Base-by-base conservation (phyloP, 2,113 vertebrate species). In the Misgurnus anguillicaudatus region DNA sequence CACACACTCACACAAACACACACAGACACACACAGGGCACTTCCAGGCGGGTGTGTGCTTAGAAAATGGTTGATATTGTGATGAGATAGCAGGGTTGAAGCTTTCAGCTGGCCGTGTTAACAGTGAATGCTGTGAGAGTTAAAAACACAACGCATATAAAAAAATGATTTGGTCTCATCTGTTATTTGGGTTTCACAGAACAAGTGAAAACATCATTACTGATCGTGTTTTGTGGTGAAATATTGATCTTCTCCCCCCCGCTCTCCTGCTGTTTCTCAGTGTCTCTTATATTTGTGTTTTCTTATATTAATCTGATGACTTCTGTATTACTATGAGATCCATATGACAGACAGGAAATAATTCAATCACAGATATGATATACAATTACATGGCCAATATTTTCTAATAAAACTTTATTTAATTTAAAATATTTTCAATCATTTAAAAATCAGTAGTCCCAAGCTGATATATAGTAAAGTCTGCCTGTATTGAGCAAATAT, bases 211-310 rank as follows among this genome's bases (percentile, higher is more conserved):
- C 86, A 87, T 83, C 82, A 78, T 85, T 84, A 79, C 80, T 67
- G 82, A 81, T 84, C 84, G 84, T 85, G 86, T 85, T 87, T 84
- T 84, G 84, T 82, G 86, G 86, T 80, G 80, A 78, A 82, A 80
- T 82, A 84, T 86, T 86, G 85, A 86, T 86, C 81, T 62, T 19
- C 16, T 19, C 61, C 51, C 75, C 64, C 72, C 51, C 42, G n/a
- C 65, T n/a, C 51, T 17, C 47, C 24, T 51, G n/a, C 74, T 48
- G 39, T 64, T 31, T 60, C 41, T 77, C 75, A 11, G 68, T 81
- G 45, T 65, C 57, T 38, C 42, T 38, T 9, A 38, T 75, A 76
- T 31, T 31, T 2, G 24, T 31, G 24, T 72, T 80, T 58, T 78
- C 88, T 75, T 62, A 65, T 69, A 21, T 51, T 31, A 41, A 62